Evolutionary conservation across 2,113 vertebrate genomes (phyloP).

Genomic region (Pedetes capensis): DNA sequence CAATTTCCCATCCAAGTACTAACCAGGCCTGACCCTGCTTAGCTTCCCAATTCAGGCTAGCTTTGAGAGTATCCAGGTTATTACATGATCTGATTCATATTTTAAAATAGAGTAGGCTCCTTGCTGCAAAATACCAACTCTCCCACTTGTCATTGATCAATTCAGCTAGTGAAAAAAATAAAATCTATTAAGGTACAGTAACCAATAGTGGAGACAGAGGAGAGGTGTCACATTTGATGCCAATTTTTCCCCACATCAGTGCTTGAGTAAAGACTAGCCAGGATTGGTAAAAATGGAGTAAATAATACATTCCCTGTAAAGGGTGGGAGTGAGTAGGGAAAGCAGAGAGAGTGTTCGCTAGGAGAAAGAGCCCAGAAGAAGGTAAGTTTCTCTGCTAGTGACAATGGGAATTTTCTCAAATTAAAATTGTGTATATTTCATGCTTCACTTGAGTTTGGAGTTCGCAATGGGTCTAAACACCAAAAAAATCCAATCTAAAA

Average conservation of each 20-base stretch:
- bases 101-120: neutral
- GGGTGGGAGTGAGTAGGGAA: neutral
- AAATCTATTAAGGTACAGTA: neutral
- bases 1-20: no score
- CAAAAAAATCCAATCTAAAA: neutral
- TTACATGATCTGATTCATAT: neutral
- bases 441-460: neutral
- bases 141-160: neutral
- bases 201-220: rapidly evolving
- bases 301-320: neutral
- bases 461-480: neutral
- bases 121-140: neutral
- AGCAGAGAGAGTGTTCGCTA: neutral
- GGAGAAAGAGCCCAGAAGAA: neutral
- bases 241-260: neutral
- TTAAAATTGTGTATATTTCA: neutral
- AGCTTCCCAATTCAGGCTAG: neutral
- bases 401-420: neutral
- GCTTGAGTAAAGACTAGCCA: neutral
- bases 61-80: neutral
- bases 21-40: no score
- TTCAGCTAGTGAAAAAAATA: neutral
- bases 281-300: neutral
- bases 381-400: neutral
- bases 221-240: neutral